Evolutionary conservation across 2,888 invertebrate species (phyloP).

Genomic region (Chalcis sispes): DNA sequence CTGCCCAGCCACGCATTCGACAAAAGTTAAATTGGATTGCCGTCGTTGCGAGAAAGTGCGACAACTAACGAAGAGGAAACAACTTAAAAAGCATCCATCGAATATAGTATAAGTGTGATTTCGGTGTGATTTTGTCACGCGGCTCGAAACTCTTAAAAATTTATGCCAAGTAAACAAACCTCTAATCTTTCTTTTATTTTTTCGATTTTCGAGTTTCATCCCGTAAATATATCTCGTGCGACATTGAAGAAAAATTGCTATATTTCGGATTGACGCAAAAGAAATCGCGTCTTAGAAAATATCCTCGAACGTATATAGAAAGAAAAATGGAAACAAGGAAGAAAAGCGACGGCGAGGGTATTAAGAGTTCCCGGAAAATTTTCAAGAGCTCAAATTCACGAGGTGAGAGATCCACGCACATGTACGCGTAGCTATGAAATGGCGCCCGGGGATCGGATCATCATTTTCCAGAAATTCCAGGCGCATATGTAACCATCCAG

Average conservation of each 20-base stretch:
- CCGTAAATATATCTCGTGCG: no score
- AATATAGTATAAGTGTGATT: not conserved
- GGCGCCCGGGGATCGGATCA: not conserved
- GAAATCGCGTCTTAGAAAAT: no score
- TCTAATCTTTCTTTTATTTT: no score
- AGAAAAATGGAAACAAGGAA: no score
- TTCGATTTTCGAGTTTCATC: no score
- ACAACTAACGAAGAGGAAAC: constrained; percentile 28
- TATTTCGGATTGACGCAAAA: no score
- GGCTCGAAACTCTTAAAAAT: not conserved
- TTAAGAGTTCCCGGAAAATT: no score
- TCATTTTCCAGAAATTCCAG: not conserved
- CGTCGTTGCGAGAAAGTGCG: not conserved
- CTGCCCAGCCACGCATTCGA: not conserved
- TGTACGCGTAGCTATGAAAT: no score
- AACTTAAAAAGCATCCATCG: constrained; percentile 26
- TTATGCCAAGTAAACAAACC: no score
- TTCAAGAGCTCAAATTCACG: no score
- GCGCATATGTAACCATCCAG: not conserved
- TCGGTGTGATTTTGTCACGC: not conserved
- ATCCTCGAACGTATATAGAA: no score
- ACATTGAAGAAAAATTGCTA: no score
- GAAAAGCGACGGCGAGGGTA: not conserved
- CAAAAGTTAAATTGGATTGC: constrained; percentile 48
- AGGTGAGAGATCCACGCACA: not conserved